These are phyloP conservation scores for Poecilia picta DNA, from an alignment of 2,797 vertebrate genomes.

Conservation along the genomic window DNA sequence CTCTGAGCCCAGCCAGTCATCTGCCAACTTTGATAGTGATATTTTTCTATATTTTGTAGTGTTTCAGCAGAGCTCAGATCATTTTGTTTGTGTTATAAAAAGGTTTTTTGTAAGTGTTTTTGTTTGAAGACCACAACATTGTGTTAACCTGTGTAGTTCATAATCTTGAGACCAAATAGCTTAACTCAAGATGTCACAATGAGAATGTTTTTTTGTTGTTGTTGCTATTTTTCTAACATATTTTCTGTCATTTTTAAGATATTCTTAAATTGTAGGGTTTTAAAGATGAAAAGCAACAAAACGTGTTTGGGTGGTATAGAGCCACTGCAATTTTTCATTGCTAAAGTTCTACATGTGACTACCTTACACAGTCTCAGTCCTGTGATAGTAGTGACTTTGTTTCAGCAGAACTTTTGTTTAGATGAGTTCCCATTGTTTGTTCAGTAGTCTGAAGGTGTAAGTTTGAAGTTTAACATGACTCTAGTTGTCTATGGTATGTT, in stretches of 20 bases:
- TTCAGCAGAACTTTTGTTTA: neutral
- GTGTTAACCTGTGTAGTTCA: slow-evolving; percentile 18
- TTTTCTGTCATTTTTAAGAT: neutral
- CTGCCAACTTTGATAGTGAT: slow-evolving; percentile 80
- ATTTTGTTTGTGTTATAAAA: slow-evolving; percentile 27
- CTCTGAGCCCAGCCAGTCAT: slow-evolving; percentile 62
- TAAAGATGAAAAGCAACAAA: neutral
- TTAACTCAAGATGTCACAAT: neutral
- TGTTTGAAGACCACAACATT: slow-evolving; percentile 21
- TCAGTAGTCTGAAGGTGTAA: neutral
- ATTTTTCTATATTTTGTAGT: slow-evolving; percentile 86
- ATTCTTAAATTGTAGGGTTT: neutral
- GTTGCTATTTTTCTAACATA: neutral
- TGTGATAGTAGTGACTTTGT: neutral
- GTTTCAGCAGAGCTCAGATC: slow-evolving; percentile 46
- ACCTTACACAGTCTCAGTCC: neutral
- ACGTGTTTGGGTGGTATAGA: neutral
- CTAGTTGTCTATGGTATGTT: neutral
- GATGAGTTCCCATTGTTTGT: neutral
- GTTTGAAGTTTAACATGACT: neutral
- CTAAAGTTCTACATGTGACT: neutral
- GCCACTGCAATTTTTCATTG: neutral
- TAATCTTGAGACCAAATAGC: slow-evolving; percentile 2
- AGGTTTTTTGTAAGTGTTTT: slow-evolving; percentile 34
- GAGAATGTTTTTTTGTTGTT: neutral